A percentile compares a stretch with the other conserved stretches of the same genome.
These are phyloP conservation scores for Vanacampus margaritifer DNA, from an alignment of 2,113 vertebrate species.

Conservation along the genomic window DNA sequence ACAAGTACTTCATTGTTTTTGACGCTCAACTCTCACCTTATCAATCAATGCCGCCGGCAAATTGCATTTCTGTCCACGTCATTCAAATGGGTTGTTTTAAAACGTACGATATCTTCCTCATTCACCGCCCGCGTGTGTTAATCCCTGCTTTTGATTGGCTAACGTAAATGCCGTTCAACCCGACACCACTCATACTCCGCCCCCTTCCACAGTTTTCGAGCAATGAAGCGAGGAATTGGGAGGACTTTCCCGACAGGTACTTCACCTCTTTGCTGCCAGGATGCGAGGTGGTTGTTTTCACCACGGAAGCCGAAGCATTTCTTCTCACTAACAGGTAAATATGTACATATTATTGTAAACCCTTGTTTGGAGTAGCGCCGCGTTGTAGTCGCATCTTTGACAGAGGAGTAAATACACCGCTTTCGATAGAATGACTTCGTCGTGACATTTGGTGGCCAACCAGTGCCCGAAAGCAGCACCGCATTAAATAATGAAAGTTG, in stretches of 20 bases:
- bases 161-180: neutral
- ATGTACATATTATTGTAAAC: neutral
- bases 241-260: neutral
- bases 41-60: neutral
- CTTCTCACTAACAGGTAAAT: neutral
- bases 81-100: constrained; percentile 20
- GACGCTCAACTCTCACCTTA: constrained; percentile 12
- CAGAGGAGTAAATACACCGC: constrained; percentile 12
- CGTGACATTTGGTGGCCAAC: neutral
- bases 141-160: constrained; percentile 31
- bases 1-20: neutral
- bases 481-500: neutral
- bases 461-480: neutral
- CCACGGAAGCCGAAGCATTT: constrained; percentile 43
- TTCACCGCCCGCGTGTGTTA: neutral
- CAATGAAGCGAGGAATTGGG: constrained; percentile 11
- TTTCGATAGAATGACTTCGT: constrained; percentile 58
- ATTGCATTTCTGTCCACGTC: constrained; percentile 31
- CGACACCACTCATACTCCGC: neutral
- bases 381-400: constrained; percentile 4
- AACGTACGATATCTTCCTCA: neutral
- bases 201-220: constrained; percentile 22
- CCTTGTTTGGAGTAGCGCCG: constrained; percentile 11
- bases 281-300: constrained; percentile 38
- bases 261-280: neutral